Base-by-base conservation (phyloP, 2,113 vertebrate genomes). In the Archilochus colubris region DNA sequence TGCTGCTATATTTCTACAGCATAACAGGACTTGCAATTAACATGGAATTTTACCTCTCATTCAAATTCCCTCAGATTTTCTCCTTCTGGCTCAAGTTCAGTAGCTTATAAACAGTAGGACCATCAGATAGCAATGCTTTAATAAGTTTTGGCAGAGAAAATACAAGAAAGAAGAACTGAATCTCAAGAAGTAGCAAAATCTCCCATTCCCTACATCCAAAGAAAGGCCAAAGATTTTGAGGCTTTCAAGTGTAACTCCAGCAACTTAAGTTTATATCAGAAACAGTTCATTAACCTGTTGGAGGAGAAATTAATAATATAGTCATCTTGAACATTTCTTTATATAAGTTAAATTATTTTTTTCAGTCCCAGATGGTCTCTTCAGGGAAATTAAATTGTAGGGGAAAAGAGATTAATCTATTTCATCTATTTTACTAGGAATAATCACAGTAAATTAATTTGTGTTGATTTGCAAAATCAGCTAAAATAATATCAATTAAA, bases 311-410 rank as follows among this genome's bases (percentile, higher is more conserved):
- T 4, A 76, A 61, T 91, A 82, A 67, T 67, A 88, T 7, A 93
- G 30, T 86, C 1, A 73, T 76, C 40, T 78, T 81, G 53, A 91
- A 76, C 24, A 73, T 64, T 85, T 81, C 36, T 86, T 81, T 85
- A 58, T 81, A 62, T 51, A 48, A 43, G 22, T 40, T 76, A 91
- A 91, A 94, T 87, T 92, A 89, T 89, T 89, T 95, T 95, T 82
- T 67, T 79, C 51, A 85, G 33, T 54, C 59, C 38, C 51, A 87
- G 63, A 12, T 92, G 84, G n/a, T 58, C 20, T 87, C 51, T 80
- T 94, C 33, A 74, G 63, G 58, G 61, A 95, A 92, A 87, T 89
- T 66, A 84, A 81, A 7, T 82, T 17, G 53, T 91, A 55, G 17
- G 10, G 17, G 9, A 20, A 61, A 91, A 54, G 7, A 76, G 18